phyloP scores from a whole-genome alignment of 1,140 invertebrate species.

The Ectropis grisescens region DNA sequence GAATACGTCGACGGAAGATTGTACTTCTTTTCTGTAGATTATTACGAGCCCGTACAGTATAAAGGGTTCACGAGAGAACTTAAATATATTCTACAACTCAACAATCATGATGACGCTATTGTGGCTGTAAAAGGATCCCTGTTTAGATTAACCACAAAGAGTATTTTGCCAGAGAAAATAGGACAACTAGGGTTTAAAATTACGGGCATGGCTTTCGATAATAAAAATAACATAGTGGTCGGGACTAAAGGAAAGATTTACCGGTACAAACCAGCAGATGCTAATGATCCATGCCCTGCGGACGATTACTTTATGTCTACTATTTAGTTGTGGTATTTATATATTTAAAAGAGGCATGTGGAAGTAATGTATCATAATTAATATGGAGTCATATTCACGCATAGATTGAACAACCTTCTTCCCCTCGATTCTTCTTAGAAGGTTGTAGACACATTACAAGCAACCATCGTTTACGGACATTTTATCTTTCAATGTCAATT shows the following conservation, averaged over 20 bases:
- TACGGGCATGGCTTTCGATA: constrained; percentile 48
- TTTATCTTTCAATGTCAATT: no score
- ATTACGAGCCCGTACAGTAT: constrained; percentile 52
- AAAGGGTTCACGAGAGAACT: constrained; percentile 55
- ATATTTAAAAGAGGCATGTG: no score
- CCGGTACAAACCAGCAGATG: constrained; percentile 43
- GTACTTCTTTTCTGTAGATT: constrained; percentile 46
- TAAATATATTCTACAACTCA: constrained; percentile 48
- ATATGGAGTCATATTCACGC: no score
- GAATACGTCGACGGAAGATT: constrained; percentile 55
- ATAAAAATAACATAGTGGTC: constrained; percentile 49
- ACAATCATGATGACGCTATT: constrained; percentile 47
- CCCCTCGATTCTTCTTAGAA: no score
- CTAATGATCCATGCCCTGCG: constrained; percentile 42
- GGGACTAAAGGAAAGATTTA: constrained; percentile 61
- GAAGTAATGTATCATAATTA: no score
- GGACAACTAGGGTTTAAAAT: constrained; percentile 52
- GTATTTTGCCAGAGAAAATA: constrained; percentile 45
- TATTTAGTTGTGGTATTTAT: no score
- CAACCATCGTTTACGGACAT: no score
- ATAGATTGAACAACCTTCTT: no score
- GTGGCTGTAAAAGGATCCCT: constrained; percentile 49
- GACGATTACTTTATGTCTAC: constrained; percentile 57
- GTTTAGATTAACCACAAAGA: constrained; percentile 35
- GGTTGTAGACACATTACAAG: no score